Conservation (phyloP, 1,140 invertebrate genomes). For the Drosophila arizonae region DNA sequence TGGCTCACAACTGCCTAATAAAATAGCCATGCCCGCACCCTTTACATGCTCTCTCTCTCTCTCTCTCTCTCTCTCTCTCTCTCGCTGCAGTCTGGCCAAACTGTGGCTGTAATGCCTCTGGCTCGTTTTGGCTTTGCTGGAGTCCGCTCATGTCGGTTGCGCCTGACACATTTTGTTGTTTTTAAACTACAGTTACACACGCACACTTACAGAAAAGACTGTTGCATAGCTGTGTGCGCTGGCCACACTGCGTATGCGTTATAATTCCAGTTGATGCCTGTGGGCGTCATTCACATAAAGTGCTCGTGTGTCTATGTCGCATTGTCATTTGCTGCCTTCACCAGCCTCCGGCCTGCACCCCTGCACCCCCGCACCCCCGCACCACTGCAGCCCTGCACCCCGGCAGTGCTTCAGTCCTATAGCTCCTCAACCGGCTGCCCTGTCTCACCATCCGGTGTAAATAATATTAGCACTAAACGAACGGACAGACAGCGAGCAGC, state of each 20-base stretch:
- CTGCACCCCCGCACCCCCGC: no score
- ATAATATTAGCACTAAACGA: slow-evolving; percentile 76
- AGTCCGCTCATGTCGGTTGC: slow-evolving; percentile 39
- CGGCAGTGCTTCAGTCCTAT: background rate
- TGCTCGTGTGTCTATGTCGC: slow-evolving; percentile 69
- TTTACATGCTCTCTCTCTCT: background rate
- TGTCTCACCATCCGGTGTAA: slow-evolving; percentile 48
- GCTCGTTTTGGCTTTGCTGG: slow-evolving; percentile 50
- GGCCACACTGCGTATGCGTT: slow-evolving; percentile 50
- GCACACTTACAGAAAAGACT: slow-evolving; percentile 13
- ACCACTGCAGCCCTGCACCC: no score
- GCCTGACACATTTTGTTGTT: slow-evolving; percentile 57
- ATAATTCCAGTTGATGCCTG: slow-evolving; percentile 74
- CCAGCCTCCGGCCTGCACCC: background rate
- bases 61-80: background rate
- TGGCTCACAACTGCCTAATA: slow-evolving; percentile 24
- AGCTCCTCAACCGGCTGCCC: background rate
- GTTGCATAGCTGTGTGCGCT: slow-evolving; percentile 52
- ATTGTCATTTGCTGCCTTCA: slow-evolving; percentile 47
- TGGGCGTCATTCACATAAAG: slow-evolving; percentile 76
- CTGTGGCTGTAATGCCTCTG: slow-evolving; percentile 36
- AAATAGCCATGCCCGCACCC: slow-evolving; percentile 24
- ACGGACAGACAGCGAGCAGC: slow-evolving; percentile 33
- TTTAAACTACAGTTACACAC: slow-evolving; percentile 61
- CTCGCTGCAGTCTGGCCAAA: background rate